Evolutionary conservation across 1,140 invertebrate species (phyloP), one percentile per base, ranked within the genome.

Genomic region (Magallana ariakensis): DNA sequence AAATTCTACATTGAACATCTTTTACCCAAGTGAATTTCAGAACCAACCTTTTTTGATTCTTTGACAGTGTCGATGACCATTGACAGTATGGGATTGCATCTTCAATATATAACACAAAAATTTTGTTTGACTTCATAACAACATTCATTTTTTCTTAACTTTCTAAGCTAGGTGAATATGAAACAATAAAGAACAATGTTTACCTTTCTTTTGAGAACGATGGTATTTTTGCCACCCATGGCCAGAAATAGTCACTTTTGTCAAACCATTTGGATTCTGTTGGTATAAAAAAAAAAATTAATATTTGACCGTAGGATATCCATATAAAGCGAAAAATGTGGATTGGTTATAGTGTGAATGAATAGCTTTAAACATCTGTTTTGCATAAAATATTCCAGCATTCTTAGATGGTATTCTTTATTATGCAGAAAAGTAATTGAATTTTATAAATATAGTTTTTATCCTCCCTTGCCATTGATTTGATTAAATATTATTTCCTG

Each of bases 41-140:
- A n/a, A 75, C 66, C 22, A 22, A 75, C 89, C 55, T 87, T 88
- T 66, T 89, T 89, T 22, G 83, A 90, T 55, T 87, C 87, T 81
- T 89, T 88, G 16, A 90, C 89, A 75, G 83, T 87, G 54, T 89
- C 86, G 58, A 88, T 60, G 6, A 89, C 85, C 85, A 90, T 90
- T 53, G 53, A 82, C 11, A 82, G 55, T 82, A 56, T 82, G 15
- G 80, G 80, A 11, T 82, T 82, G 55, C 80, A 82, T 82, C 80
- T 82, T 22, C 80, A 81, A 46, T n/a, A 62, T 62, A 19, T 62
- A 46, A 46, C 5, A 46, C 33, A 46, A 46, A 46, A 46, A 46
- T 4, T 46, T 46, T 46, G 33, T 46, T 46, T 4, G 33, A 46
- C 33, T 46, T 46, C 33, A 46, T 2, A 46, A 46, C n/a, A 5